phyloP scores from a whole-genome alignment of 2,797 vertebrate species.

The Pitangus sulphuratus region DNA sequence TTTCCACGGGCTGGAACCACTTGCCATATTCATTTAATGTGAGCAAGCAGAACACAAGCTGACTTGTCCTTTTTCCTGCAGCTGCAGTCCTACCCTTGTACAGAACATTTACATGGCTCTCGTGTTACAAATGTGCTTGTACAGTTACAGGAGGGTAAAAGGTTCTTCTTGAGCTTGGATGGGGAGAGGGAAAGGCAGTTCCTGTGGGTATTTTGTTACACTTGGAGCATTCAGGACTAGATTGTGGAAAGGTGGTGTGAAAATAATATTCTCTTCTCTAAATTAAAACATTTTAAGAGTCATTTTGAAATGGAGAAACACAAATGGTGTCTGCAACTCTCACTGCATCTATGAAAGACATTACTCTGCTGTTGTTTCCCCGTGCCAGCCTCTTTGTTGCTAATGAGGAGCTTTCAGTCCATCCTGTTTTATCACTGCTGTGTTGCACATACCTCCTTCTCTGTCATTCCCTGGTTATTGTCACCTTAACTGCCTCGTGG shows the following conservation, averaged over 20 bases:
- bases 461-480: not conserved
- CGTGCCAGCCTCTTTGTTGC: not conserved
- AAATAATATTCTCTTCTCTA: not conserved
- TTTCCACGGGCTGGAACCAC: not conserved
- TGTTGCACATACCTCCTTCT: not conserved
- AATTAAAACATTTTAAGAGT: not conserved
- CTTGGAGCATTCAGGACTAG: no score
- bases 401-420: not conserved
- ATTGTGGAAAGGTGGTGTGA: not conserved
- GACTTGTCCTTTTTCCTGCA: not conserved
- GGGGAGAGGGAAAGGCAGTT: not conserved
- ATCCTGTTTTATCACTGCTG: not conserved
- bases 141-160: not conserved
- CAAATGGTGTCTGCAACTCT: not conserved
- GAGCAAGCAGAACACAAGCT: not conserved
- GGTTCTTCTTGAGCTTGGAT: not conserved
- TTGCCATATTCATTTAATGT: not conserved
- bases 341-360: not conserved
- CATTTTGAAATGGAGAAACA: not conserved
- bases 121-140: not conserved
- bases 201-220: not conserved
- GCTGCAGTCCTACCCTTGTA: not conserved
- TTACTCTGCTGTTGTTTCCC: not conserved
- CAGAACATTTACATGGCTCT: not conserved
- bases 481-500: not conserved